Percentiles rank a stretch among this genome's conserved stretches.
Conservation (phyloP, 2,888 invertebrate genomes). For the Zygothrica quintamaculata region DNA sequence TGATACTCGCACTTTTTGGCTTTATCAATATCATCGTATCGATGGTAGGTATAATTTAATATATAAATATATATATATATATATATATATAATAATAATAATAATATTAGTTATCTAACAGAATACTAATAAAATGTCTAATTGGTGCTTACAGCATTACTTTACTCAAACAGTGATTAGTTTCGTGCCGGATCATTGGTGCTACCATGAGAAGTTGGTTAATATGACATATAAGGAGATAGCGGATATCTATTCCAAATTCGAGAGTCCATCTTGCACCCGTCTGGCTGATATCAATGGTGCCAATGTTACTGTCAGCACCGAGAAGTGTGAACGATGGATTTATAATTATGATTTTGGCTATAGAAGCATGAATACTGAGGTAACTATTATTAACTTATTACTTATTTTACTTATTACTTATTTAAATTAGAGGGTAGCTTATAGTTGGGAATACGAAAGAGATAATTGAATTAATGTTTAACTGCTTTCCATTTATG, state of each 20-base stretch:
- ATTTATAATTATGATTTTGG: constrained; percentile 86
- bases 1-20: constrained; percentile 86
- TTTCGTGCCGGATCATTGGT: constrained; percentile 86
- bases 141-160: constrained; percentile 83
- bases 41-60: constrained; percentile 82
- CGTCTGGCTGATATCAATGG: constrained; percentile 79
- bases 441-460: too few relatives aligned
- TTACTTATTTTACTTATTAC: neutral
- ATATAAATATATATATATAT: too few relatives aligned
- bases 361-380: constrained; percentile 87
- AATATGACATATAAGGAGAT: constrained; percentile 83
- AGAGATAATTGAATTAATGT: neutral
- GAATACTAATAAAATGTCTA: too few relatives aligned
- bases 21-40: constrained; percentile 86
- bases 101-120: too few relatives aligned
- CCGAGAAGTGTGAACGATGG: constrained; percentile 85
- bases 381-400: constrained; percentile 85
- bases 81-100: too few relatives aligned
- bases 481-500: constrained; percentile 1
- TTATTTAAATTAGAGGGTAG: too few relatives aligned
- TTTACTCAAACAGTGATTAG: constrained; percentile 87
- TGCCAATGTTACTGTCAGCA: constrained; percentile 78
- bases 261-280: constrained; percentile 83
- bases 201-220: constrained; percentile 83
- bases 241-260: constrained; percentile 81